phyloP scores from a whole-genome alignment of 1,140 invertebrate genomes.

The Hyles euphorbiae region DNA sequence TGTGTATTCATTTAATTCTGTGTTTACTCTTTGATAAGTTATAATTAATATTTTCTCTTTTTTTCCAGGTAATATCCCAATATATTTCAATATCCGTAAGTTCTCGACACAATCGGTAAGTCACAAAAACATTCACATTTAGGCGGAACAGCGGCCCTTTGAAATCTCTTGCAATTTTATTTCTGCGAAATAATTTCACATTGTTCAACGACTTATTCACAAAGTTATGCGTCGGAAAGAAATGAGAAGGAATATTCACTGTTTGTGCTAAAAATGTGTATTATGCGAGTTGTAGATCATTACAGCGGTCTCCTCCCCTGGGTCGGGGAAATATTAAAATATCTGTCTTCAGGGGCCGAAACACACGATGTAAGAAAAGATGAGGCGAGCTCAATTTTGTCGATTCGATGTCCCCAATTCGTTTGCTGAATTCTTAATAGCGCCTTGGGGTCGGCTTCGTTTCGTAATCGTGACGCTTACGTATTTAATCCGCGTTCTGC shows the following conservation, averaged over 20 bases:
- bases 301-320: constrained; percentile 54
- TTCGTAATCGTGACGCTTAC: constrained; percentile 54
- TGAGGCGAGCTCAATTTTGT: constrained; percentile 67
- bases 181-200: constrained; percentile 53
- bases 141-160: constrained; percentile 22
- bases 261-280: constrained; percentile 45
- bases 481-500: constrained; percentile 58
- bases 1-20: no score
- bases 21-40: no score
- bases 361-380: constrained; percentile 66
- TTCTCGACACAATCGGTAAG: constrained; percentile 20
- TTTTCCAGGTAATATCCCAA: constrained; percentile 37
- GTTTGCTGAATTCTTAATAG: constrained; percentile 68
- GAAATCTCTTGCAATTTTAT: constrained; percentile 25
- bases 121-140: constrained; percentile 26
- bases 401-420: constrained; percentile 69
- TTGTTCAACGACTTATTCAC: constrained; percentile 54
- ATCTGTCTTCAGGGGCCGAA: constrained; percentile 51
- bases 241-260: constrained; percentile 43
- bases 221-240: constrained; percentile 46
- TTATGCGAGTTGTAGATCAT: constrained; percentile 61
- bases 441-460: constrained; percentile 44
- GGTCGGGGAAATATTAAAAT: constrained; percentile 59
- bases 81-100: no score
- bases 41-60: constrained; percentile 15